Evolutionary conservation across 1,140 invertebrate species (phyloP).

Genomic region (Ooceraea biroi): DNA sequence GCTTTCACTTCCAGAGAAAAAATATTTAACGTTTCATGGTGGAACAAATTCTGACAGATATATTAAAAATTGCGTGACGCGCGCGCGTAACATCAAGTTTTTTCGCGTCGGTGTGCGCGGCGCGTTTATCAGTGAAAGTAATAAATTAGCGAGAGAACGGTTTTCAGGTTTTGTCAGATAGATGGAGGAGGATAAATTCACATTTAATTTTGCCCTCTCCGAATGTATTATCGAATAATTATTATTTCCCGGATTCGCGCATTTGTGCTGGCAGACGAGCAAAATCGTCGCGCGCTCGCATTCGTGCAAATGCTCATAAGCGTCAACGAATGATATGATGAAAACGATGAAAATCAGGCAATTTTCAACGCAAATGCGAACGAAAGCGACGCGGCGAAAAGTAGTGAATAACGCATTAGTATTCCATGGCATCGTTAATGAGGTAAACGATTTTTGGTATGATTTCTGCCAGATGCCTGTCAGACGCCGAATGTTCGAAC

Average conservation of each 20-base stretch:
- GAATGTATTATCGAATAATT: constrained; percentile 62
- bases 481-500: not conserved
- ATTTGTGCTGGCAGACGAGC: constrained; percentile 44
- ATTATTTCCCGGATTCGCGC: constrained; percentile 64
- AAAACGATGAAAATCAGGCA: constrained; percentile 55
- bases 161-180: constrained; percentile 24
- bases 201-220: constrained; percentile 60
- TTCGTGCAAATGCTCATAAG: constrained; percentile 40
- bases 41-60: not conserved
- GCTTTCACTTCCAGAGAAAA: not conserved
- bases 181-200: constrained; percentile 58
- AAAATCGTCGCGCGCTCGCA: constrained; percentile 65
- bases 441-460: constrained; percentile 28
- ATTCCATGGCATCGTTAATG: constrained; percentile 49
- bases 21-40: not conserved
- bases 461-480: constrained; percentile 1
- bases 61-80: not conserved
- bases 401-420: constrained; percentile 40
- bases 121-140: constrained; percentile 30
- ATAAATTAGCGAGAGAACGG: constrained; percentile 49
- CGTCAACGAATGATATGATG: constrained; percentile 19
- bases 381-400: constrained; percentile 30
- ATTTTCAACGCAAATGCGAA: constrained; percentile 61
- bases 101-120: not conserved
- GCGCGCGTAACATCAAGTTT: not conserved